A percentile compares a stretch with the other conserved stretches of the same genome.
These are phyloP conservation scores for Craterocephalus amniculus DNA, from an alignment of 2,797 vertebrate genomes.

Conservation along the genomic window DNA sequence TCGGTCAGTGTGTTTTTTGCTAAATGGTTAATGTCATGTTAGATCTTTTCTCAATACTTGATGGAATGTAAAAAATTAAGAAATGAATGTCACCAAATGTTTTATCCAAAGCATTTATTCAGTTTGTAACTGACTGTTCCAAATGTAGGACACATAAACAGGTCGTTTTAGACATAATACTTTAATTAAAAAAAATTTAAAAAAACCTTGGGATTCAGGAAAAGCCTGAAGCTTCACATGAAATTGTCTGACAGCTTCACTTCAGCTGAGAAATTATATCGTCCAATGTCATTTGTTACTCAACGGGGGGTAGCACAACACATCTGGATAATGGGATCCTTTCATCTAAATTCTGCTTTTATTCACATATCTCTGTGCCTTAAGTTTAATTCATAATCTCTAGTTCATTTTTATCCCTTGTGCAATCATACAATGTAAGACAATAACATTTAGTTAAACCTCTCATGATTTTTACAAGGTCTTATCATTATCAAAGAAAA, in stretches of 20 bases:
- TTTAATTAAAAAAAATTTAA: not conserved
- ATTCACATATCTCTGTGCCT: conserved; percentile 10
- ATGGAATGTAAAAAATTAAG: not conserved
- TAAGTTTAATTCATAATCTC: conserved; percentile 14
- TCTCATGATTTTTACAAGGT: not conserved
- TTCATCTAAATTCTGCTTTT: conserved; percentile 19
- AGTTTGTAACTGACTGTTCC: not conserved
- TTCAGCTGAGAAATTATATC: conserved; percentile 24
- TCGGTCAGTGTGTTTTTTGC: too few species aligned
- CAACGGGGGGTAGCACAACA: conserved; percentile 15
- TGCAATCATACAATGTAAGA: not conserved
- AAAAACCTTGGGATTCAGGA: conserved; percentile 17
- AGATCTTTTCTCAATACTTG: too few species aligned
- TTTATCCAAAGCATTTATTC: not conserved
- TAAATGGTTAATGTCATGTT: too few species aligned
- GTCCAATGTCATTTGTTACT: conserved; percentile 41
- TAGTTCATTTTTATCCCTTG: conserved; percentile 2
- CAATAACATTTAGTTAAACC: conserved; percentile 3
- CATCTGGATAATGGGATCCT: conserved; percentile 10
- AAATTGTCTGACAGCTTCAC: conserved; percentile 43
- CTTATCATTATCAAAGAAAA: not conserved
- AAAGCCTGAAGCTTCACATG: conserved; percentile 19
- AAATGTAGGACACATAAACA: conserved; percentile 1
- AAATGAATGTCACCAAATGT: not conserved
- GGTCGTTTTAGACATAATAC: conserved; percentile 12